Evolutionary conservation across 1,140 invertebrate genomes (phyloP).

Genomic region (Adoxophyes honmai): DNA sequence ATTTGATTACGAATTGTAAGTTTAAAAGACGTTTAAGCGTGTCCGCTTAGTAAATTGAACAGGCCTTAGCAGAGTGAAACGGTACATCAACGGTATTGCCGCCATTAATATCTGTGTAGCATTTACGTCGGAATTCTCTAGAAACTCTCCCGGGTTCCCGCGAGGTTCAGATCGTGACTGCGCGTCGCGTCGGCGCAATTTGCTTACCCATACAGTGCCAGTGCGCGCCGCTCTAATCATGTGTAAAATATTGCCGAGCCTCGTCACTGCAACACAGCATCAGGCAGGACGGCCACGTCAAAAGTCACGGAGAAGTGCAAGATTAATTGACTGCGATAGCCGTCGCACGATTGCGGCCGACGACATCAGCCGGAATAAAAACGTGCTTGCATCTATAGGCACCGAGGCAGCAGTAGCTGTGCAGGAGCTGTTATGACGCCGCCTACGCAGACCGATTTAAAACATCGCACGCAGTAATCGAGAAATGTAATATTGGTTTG

Average conservation of each 20-base stretch:
- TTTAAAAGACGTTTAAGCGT: too few species aligned
- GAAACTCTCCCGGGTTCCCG: slow-evolving; percentile 67
- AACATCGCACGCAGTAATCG: slow-evolving; percentile 5
- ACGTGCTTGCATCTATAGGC: too few species aligned
- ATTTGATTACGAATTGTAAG: not conserved
- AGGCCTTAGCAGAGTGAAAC: slow-evolving; percentile 26
- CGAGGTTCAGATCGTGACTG: slow-evolving; percentile 73
- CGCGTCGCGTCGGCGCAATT: slow-evolving; percentile 69
- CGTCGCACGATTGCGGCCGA: slow-evolving; percentile 47
- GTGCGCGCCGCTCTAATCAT: slow-evolving; percentile 66
- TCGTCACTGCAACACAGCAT: slow-evolving; percentile 60
- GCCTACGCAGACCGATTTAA: slow-evolving; percentile 1
- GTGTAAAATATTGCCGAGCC: slow-evolving; percentile 72
- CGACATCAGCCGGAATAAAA: slow-evolving; percentile 23
- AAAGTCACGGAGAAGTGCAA: slow-evolving; percentile 52
- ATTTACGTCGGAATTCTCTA: slow-evolving; percentile 73
- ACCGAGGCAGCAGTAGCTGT: too few species aligned
- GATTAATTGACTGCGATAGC: slow-evolving; percentile 66
- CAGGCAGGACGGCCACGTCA: slow-evolving; percentile 50
- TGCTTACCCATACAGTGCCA: slow-evolving; percentile 70
- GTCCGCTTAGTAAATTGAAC: too few species aligned
- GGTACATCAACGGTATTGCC: slow-evolving; percentile 35
- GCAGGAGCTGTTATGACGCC: slow-evolving; percentile 12
- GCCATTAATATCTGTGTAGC: slow-evolving; percentile 68
- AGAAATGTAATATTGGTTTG: slow-evolving; percentile 31